phyloP scores from a whole-genome alignment of 2,888 invertebrate genomes.

The Ormyrus pomaceus region DNA sequence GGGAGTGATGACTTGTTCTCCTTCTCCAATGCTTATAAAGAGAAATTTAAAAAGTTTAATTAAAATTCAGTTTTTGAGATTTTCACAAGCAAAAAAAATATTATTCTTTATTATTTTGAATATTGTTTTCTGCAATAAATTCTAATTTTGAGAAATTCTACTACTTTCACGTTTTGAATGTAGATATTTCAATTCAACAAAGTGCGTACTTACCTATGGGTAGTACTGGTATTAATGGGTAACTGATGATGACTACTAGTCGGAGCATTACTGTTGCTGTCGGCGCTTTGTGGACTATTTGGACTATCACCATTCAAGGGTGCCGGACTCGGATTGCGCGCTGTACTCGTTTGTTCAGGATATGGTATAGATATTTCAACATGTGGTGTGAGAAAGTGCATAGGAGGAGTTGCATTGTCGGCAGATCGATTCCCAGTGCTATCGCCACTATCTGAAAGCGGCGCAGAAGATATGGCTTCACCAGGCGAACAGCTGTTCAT shows the following conservation, averaged over 20 bases:
- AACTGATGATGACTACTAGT: slow-evolving; percentile 83
- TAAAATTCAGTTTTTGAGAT: not conserved
- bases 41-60: slow-evolving; percentile 23
- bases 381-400: slow-evolving; percentile 94
- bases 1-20: slow-evolving; percentile 84
- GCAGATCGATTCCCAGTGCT: slow-evolving; percentile 87
- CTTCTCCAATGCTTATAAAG: slow-evolving; percentile 68
- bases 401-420: slow-evolving; percentile 92
- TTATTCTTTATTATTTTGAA: not conserved
- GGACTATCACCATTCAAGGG: slow-evolving; percentile 84
- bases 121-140: not conserved
- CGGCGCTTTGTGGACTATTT: slow-evolving; percentile 88
- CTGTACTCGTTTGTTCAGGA: slow-evolving; percentile 80
- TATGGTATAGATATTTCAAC: slow-evolving; percentile 94
- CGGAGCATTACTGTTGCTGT: slow-evolving; percentile 85
- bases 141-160: not conserved
- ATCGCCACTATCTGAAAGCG: slow-evolving; percentile 89
- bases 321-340: slow-evolving; percentile 69
- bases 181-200: not conserved
- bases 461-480: slow-evolving; percentile 83
- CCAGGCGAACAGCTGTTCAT: slow-evolving; percentile 81
- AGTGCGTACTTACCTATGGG: slow-evolving; percentile 67
- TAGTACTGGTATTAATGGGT: slow-evolving; percentile 76
- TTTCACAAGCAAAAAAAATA: no score
- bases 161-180: not conserved